A percentile compares a stretch with the other conserved stretches of the same genome.
Conservation (phyloP, 2,888 invertebrate species). For the Ceraclea dissimilis region DNA sequence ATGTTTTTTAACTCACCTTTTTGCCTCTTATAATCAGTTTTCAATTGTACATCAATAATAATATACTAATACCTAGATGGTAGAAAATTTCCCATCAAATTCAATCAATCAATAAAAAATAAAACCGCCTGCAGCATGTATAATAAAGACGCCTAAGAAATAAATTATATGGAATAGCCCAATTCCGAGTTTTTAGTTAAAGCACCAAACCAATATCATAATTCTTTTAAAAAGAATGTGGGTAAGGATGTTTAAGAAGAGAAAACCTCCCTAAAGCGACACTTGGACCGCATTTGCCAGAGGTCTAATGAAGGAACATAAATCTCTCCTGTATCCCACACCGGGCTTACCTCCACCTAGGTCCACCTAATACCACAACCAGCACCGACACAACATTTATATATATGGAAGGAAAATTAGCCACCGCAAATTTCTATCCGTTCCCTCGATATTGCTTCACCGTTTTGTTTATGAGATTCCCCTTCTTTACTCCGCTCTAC, state of each 20-base stretch:
- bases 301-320: slow-evolving; percentile 21
- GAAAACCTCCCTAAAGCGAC: background rate
- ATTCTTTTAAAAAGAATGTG: background rate
- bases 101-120: too few relatives aligned
- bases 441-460: too few relatives aligned
- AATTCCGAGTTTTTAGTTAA: background rate
- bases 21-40: too few relatives aligned
- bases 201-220: background rate
- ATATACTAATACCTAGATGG: too few relatives aligned
- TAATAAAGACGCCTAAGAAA: too few relatives aligned
- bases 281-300: slow-evolving; percentile 10
- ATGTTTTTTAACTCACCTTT: too few relatives aligned
- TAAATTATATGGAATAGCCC: too few relatives aligned
- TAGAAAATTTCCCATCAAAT: too few relatives aligned
- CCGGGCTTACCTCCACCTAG: background rate
- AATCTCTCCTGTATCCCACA: slow-evolving; percentile 17
- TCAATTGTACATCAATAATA: too few relatives aligned
- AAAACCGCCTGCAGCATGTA: too few relatives aligned
- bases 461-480: too few relatives aligned
- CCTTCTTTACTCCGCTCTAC: too few relatives aligned
- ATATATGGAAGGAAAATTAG: background rate
- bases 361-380: background rate
- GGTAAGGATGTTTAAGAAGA: background rate
- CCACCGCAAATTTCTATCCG: background rate
- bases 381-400: background rate